A percentile compares a stretch with the other conserved stretches of the same genome.
These are phyloP conservation scores for Podarcis cretensis DNA, from an alignment of 2,113 vertebrate genomes.

Conservation along the genomic window DNA sequence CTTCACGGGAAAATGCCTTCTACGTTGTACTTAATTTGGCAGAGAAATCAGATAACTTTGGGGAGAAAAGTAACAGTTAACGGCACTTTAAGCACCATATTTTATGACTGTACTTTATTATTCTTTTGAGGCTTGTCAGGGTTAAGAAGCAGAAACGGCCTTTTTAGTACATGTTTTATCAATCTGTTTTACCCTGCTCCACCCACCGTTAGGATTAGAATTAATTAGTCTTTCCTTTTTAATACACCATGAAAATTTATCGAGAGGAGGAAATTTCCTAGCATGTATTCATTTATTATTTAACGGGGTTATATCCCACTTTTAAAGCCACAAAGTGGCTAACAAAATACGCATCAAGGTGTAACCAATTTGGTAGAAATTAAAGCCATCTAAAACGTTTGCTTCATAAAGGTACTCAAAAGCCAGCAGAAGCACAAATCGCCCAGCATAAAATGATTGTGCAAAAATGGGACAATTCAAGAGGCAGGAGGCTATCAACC, in stretches of 20 bases:
- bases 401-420: no score
- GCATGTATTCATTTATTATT: no score
- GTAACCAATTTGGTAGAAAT: no score
- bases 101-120: background rate
- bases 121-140: background rate
- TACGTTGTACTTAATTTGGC: background rate
- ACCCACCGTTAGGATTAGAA: background rate
- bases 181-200: background rate
- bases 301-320: no score
- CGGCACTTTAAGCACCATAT: background rate
- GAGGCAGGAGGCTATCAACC: background rate
- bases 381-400: no score
- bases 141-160: background rate
- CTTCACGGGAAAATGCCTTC: background rate
- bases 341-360: no score
- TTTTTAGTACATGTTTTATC: slow-evolving; percentile 21
- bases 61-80: background rate
- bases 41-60: background rate
- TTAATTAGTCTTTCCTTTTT: background rate
- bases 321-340: no score
- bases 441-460: no score
- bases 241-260: background rate
- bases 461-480: background rate
- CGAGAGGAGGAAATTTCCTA: background rate
- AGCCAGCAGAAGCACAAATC: no score